Percentiles rank a stretch among this genome's conserved stretches.
Evolutionary conservation across 1,140 invertebrate genomes (phyloP).

Genomic region (Phenacoccus solenopsis): DNA sequence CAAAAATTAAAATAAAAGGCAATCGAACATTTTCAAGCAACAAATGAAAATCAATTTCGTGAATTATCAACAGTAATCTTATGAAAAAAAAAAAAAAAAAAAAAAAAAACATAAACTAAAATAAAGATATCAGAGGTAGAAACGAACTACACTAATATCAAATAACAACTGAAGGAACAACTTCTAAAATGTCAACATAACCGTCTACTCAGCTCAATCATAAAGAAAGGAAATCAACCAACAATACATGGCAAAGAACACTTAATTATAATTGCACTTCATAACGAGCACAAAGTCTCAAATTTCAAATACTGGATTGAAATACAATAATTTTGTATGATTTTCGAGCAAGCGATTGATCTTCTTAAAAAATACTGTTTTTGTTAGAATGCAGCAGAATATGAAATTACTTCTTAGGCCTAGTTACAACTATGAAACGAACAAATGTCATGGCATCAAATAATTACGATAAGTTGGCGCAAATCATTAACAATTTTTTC

Average conservation of each 20-base stretch:
- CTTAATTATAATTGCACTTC: neutral
- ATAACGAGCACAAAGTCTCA: neutral
- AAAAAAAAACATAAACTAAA: neutral
- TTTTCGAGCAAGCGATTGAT: neutral
- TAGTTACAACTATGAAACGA: neutral
- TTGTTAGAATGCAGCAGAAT: no score
- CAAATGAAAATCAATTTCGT: neutral
- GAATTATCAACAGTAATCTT: neutral
- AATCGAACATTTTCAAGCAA: neutral
- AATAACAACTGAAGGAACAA: neutral
- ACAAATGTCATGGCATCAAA: neutral
- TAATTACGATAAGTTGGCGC: neutral
- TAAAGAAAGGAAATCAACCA: neutral
- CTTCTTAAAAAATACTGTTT: no score
- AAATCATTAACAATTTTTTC: neutral
- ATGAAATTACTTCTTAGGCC: neutral
- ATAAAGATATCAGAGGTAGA: slow-evolving; percentile 1
- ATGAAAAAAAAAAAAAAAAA: neutral
- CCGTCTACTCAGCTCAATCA: neutral
- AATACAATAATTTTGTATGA: neutral
- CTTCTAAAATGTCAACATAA: neutral
- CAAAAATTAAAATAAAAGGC: neutral
- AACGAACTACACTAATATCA: neutral
- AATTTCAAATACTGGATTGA: neutral
- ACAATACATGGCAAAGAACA: neutral